These are phyloP conservation scores for Sebastes steindachneri DNA, from an alignment of 2,797 vertebrate genomes.

Conservation along the genomic window DNA sequence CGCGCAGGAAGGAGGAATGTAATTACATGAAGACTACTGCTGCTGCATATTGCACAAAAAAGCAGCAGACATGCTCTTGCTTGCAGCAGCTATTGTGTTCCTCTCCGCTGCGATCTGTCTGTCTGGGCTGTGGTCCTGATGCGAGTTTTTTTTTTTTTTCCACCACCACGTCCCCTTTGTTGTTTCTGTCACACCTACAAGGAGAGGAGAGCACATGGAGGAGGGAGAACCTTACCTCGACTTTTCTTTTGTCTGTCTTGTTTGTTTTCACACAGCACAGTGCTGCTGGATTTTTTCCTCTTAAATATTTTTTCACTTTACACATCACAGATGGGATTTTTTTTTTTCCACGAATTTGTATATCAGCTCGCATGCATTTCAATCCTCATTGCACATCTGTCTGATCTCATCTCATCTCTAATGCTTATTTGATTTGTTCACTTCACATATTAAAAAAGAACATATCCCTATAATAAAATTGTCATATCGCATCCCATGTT, in stretches of 20 bases:
- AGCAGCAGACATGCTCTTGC: slow-evolving; percentile 51
- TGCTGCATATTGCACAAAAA: slow-evolving; percentile 62
- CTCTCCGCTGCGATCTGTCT: slow-evolving; percentile 40
- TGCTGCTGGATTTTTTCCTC: neutral
- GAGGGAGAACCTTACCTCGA: slow-evolving; percentile 33
- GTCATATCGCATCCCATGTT: slow-evolving; percentile 26
- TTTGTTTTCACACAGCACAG: slow-evolving; percentile 10
- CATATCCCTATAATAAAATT: neutral
- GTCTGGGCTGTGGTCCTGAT: slow-evolving; percentile 83
- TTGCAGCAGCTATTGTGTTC: slow-evolving; percentile 44
- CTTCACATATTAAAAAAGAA: neutral
- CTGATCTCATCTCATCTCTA: slow-evolving; percentile 2
- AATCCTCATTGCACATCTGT: slow-evolving; percentile 10
- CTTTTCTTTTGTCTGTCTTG: slow-evolving; percentile 68
- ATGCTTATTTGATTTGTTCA: neutral
- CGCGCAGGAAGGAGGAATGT: slow-evolving; percentile 56
- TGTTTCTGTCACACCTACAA: slow-evolving; percentile 68
- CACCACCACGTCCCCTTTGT: slow-evolving; percentile 72
- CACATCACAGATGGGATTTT: neutral
- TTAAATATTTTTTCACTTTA: slow-evolving; percentile 10
- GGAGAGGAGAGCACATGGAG: slow-evolving; percentile 45
- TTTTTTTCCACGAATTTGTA: neutral
- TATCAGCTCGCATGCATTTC: neutral
- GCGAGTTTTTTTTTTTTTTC: slow-evolving; percentile 62
- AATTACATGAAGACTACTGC: slow-evolving; percentile 64